phyloP scores from a whole-genome alignment of 2,797 vertebrate genomes.

The Esox masquinongy region DNA sequence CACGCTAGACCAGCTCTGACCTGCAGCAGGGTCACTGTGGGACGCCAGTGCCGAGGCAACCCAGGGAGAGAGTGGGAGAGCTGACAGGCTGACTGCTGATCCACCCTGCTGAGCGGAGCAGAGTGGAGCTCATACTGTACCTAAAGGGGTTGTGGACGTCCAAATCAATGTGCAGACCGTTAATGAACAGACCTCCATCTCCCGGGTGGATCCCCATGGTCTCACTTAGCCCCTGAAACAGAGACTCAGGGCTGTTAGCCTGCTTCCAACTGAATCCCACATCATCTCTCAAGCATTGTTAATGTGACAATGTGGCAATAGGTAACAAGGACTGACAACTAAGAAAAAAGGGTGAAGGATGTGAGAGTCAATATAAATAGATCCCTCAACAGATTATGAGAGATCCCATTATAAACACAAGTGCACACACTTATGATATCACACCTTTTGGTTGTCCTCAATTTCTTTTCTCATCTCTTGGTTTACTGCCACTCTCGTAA shows the following conservation, averaged over 20 bases:
- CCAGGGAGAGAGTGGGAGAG: slow-evolving; percentile 23
- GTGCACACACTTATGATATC: slow-evolving; percentile 51
- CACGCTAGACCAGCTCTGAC: slow-evolving; percentile 22
- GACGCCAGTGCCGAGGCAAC: slow-evolving; percentile 13
- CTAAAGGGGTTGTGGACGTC: slow-evolving; percentile 90
- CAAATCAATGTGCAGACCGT: slow-evolving; percentile 88
- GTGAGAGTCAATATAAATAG: neutral
- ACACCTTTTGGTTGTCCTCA: slow-evolving; percentile 96
- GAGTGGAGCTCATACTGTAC: slow-evolving; percentile 65
- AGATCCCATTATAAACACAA: slow-evolving; percentile 39
- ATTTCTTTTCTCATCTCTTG: slow-evolving; percentile 93
- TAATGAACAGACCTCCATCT: slow-evolving; percentile 88
- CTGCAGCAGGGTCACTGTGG: slow-evolving; percentile 20
- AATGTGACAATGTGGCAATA: neutral
- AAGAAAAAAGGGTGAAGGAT: slow-evolving; percentile 16
- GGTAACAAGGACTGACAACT: neutral
- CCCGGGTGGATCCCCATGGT: slow-evolving; percentile 87
- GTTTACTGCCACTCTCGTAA: slow-evolving; percentile 88
- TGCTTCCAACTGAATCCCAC: slow-evolving; percentile 14
- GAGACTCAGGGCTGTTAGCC: slow-evolving; percentile 32
- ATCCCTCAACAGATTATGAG: neutral
- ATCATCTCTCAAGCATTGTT: neutral
- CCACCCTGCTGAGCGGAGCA: slow-evolving; percentile 20
- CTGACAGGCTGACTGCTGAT: slow-evolving; percentile 9
- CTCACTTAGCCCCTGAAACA: slow-evolving; percentile 80